Evolutionary conservation across 2,797 vertebrate species (phyloP).

Genomic region (Propithecus perrieri): DNA sequence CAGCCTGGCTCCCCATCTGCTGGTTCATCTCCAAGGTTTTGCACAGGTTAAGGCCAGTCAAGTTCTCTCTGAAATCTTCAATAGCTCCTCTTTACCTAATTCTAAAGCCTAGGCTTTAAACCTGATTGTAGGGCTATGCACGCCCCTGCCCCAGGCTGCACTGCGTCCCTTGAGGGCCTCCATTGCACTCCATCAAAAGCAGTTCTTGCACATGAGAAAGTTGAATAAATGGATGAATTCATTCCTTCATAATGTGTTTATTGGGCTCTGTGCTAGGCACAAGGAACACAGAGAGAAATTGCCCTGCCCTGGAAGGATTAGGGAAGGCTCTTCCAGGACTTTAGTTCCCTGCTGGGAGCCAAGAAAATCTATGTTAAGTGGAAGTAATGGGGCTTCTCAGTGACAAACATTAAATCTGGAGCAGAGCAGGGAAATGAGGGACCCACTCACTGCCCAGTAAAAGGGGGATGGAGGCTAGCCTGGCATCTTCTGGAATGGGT

Average conservation of each 20-base stretch:
- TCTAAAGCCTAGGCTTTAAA: slow-evolving; percentile 22
- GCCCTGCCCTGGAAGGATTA: background rate
- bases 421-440: background rate
- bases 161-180: background rate
- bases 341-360: background rate
- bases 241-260: slow-evolving; percentile 35
- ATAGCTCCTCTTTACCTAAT: background rate
- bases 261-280: background rate
- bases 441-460: background rate
- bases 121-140: background rate
- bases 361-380: background rate
- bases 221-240: slow-evolving; percentile 67
- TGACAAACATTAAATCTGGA: background rate
- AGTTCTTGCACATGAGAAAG: slow-evolving; percentile 11
- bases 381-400: background rate
- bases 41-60: slow-evolving; percentile 3
- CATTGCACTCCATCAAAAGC: slow-evolving; percentile 48
- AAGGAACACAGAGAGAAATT: background rate
- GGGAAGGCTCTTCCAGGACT: background rate
- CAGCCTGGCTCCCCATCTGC: background rate
- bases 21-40: background rate
- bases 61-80: slow-evolving; percentile 27
- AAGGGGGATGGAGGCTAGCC: background rate
- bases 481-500: background rate
- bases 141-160: background rate